These are phyloP conservation scores for Tetranychus urticae DNA, from an alignment of 1,140 invertebrate genomes.

Conservation along the genomic window DNA sequence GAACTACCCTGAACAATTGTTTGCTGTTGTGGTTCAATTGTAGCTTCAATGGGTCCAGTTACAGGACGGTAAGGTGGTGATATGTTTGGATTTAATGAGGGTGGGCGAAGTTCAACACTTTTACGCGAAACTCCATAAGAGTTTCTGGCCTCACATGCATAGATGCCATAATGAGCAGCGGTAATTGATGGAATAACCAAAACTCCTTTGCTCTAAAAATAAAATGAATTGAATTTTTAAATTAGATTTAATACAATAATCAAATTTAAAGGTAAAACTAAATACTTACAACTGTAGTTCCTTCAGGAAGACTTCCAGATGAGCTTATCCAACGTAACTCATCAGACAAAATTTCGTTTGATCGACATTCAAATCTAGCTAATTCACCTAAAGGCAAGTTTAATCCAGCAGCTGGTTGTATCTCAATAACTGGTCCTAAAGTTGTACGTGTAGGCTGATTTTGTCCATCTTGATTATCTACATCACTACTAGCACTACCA, in stretches of 20 bases:
- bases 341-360: neutral
- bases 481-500: neutral
- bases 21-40: slow-evolving; percentile 35
- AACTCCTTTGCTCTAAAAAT: neutral
- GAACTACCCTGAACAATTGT: slow-evolving; percentile 48
- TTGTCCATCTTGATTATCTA: neutral
- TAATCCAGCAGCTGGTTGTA: no score
- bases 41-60: slow-evolving; percentile 27
- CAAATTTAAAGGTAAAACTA: neutral
- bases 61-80: neutral
- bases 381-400: neutral
- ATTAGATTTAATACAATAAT: neutral
- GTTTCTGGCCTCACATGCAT: neutral
- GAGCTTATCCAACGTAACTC: neutral
- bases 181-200: neutral
- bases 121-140: neutral
- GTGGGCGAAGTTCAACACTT: neutral
- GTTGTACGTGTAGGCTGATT: neutral
- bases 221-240: neutral
- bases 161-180: neutral
- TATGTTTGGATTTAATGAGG: neutral
- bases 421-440: neutral
- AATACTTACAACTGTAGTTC: neutral
- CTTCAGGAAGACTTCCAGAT: neutral
- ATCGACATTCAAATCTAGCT: neutral